These are phyloP conservation scores for Ahaetulla prasina DNA, from an alignment of 2,113 vertebrate species.

Conservation along the genomic window DNA sequence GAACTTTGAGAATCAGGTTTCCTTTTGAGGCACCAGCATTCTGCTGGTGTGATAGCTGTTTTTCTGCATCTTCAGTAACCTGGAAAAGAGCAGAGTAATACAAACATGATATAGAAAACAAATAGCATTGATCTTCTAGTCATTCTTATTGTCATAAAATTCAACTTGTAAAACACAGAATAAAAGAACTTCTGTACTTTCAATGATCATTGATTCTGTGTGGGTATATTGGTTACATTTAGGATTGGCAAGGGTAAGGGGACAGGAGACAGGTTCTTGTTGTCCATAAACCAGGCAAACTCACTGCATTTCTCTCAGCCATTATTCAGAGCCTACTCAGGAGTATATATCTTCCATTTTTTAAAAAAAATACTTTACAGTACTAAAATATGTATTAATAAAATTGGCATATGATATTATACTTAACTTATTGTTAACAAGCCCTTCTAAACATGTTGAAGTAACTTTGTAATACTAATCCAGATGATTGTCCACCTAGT, in stretches of 20 bases:
- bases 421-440: background rate
- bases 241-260: background rate
- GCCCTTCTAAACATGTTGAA: background rate
- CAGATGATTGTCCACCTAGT: background rate
- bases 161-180: background rate
- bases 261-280: background rate
- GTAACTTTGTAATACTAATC: background rate
- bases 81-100: constrained; percentile 24
- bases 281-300: background rate
- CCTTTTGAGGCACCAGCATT: constrained; percentile 73
- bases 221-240: background rate
- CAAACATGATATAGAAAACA: background rate
- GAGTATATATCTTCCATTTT: background rate
- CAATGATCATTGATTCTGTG: background rate
- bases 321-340: background rate
- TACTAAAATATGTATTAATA: background rate
- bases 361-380: background rate
- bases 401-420: background rate
- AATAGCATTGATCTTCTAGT: background rate
- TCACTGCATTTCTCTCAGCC: background rate
- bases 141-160: background rate
- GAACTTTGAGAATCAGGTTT: constrained; percentile 80
- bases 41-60: constrained; percentile 43
- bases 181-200: background rate
- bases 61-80: constrained; percentile 44